phyloP scores from a whole-genome alignment of 2,113 vertebrate genomes.

The Oophaga pumilio region DNA sequence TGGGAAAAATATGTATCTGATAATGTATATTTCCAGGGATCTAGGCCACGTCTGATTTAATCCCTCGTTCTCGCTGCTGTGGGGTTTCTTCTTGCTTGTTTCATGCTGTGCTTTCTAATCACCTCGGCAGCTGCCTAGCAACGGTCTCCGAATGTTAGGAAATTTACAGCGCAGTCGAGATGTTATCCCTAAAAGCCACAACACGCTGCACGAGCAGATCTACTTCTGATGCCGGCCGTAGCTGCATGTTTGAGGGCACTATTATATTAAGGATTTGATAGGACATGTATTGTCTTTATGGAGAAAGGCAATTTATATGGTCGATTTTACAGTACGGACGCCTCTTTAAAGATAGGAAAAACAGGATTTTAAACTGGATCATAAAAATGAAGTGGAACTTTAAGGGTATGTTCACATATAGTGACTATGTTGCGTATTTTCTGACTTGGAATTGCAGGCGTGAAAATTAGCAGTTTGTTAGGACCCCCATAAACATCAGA shows the following conservation, averaged over 20 bases:
- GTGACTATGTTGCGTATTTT: no score
- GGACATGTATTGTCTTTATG: neutral
- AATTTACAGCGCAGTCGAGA: slow-evolving; percentile 21
- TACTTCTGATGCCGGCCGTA: neutral
- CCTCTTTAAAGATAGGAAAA: neutral
- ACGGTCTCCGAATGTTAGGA: slow-evolving; percentile 32
- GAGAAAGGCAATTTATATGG: neutral
- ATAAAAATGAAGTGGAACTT: neutral
- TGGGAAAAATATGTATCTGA: neutral
- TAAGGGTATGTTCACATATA: neutral
- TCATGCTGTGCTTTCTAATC: slow-evolving; percentile 12
- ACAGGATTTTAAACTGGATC: neutral
- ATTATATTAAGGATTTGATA: neutral
- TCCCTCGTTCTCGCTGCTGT: neutral
- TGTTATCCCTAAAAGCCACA: slow-evolving; percentile 21
- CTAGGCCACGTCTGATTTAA: neutral
- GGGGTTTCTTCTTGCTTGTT: neutral
- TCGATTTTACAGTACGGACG: neutral
- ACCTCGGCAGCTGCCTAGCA: slow-evolving; percentile 22
- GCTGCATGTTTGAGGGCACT: neutral
- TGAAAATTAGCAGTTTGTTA: no score
- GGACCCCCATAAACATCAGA: no score
- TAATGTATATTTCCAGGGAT: neutral
- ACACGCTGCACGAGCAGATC: neutral
- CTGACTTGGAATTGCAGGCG: no score